These are phyloP conservation scores for Cheirogaleus major DNA, from an alignment of 2,797 vertebrate genomes.

Conservation along the genomic window DNA sequence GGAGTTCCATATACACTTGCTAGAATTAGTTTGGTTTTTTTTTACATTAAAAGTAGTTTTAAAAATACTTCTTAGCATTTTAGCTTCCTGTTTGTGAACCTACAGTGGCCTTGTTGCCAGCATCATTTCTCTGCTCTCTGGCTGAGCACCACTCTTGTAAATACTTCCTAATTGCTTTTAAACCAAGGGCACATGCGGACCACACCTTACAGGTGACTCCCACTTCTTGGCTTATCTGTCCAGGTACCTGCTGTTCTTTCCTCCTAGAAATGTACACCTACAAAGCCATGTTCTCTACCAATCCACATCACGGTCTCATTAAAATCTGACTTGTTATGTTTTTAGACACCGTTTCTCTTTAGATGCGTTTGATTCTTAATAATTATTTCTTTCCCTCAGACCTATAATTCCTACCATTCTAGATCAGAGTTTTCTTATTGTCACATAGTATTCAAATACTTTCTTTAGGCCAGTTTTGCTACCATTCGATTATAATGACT, in stretches of 20 bases:
- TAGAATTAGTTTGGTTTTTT: not conserved
- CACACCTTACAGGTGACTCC: not conserved
- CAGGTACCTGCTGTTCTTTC: not conserved
- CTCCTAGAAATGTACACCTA: not conserved
- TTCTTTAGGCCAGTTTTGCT: not conserved
- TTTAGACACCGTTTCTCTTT: not conserved
- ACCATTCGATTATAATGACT: not conserved
- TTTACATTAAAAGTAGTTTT: not conserved
- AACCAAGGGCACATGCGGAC: no score
- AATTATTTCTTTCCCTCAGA: not conserved
- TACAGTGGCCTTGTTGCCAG: not conserved
- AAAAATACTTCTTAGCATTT: not conserved
- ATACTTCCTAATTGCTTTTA: not conserved
- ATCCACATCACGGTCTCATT: not conserved
- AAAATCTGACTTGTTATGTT: not conserved
- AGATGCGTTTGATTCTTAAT: not conserved
- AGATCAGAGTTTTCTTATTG: not conserved
- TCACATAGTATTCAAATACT: not conserved
- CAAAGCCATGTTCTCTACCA: not conserved
- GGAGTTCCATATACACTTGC: not conserved
- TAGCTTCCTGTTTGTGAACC: not conserved
- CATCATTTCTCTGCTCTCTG: not conserved
- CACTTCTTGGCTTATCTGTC: not conserved
- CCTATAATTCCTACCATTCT: not conserved
- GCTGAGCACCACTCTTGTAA: not conserved